phyloP scores from a whole-genome alignment of 1,140 invertebrate genomes.

The Megalopta genalis region DNA sequence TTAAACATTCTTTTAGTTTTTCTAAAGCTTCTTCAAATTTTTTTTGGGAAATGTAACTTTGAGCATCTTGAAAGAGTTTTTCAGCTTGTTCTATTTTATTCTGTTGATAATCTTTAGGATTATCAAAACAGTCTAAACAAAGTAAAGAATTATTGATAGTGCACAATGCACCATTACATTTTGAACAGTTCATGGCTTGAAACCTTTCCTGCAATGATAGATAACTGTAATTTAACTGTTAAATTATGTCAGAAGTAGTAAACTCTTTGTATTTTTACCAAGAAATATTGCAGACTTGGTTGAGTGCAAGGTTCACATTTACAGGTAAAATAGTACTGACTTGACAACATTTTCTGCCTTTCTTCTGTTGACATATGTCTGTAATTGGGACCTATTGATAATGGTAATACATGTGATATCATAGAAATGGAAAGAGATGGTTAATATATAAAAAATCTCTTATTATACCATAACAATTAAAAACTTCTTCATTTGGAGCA shows the following conservation, averaged over 20 bases:
- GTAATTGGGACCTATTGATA: constrained; percentile 82
- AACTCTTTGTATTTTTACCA: constrained; percentile 72
- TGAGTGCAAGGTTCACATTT: constrained; percentile 83
- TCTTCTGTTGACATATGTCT: constrained; percentile 81
- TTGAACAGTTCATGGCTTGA: constrained; percentile 70
- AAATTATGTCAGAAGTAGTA: background rate
- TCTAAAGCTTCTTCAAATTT: constrained; percentile 62
- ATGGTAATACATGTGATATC: background rate
- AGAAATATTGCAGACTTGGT: constrained; percentile 78
- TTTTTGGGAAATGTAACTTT: constrained; percentile 54
- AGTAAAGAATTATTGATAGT: constrained; percentile 40
- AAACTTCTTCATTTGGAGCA: constrained; percentile 82
- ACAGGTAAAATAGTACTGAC: constrained; percentile 88
- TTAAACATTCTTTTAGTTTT: constrained; percentile 74
- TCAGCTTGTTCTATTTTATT: constrained; percentile 75
- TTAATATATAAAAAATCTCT: constrained; percentile 36
- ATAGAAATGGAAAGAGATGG: background rate
- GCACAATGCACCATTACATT: constrained; percentile 71
- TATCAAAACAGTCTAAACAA: constrained; percentile 71
- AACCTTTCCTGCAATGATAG: constrained; percentile 73
- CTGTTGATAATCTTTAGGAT: constrained; percentile 57
- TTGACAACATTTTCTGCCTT: constrained; percentile 82
- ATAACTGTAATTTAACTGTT: background rate
- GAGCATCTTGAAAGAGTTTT: constrained; percentile 65
- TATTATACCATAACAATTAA: constrained; percentile 87